Base-by-base conservation (phyloP, 64 coral and sea anemone genomes). In the Platygyra sinensis region DNA sequence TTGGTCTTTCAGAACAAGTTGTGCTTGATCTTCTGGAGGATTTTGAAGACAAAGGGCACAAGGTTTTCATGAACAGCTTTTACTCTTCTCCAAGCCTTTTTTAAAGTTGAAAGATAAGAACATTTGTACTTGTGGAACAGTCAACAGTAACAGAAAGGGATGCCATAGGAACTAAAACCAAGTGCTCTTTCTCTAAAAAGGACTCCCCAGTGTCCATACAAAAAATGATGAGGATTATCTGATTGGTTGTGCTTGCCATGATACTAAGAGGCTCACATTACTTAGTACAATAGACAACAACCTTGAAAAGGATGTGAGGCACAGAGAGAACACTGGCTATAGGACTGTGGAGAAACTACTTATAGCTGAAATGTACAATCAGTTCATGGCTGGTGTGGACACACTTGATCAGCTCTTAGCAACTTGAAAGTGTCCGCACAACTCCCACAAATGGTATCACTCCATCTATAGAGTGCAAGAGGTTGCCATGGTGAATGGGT, bases 171-270 rank as follows among this genome's bases (percentile, higher is more conserved):
- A 59, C 30, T 90, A 30, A 69, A 73, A 18, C 79, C 77, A 80
- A 90, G 72, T 18, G 30, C 27, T 12, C 64, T 90, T 57, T 73
- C 79, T 24, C 89, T 90, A 52, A 89, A 80, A 65, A 89, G 63
- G 92, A 89, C 64, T 54, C 88, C 8, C 87, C 71, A 55, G 72
- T 86, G 20, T 89, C 86, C 22, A 88, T 78, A 73, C 86, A 27
- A 74, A 74, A 38, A 11, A 74, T n/a, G n/a, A 77, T 7, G 18
- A 30, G 64, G 59, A 50, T 13, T 77, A 94, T 89, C 77, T 94
- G 30, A 74, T 89, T 86, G 92, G 80, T 79, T 94, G 93, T 90
- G 88, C 88, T 52, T 94, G 93, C 82, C 93, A 94, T 80, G 88
- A 94, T 36, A 90, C 76, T 25, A 90, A 94, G 69, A 15, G 87